Conservation (phyloP, 2,113 vertebrate species). For the Poicephalus gulielmi region DNA sequence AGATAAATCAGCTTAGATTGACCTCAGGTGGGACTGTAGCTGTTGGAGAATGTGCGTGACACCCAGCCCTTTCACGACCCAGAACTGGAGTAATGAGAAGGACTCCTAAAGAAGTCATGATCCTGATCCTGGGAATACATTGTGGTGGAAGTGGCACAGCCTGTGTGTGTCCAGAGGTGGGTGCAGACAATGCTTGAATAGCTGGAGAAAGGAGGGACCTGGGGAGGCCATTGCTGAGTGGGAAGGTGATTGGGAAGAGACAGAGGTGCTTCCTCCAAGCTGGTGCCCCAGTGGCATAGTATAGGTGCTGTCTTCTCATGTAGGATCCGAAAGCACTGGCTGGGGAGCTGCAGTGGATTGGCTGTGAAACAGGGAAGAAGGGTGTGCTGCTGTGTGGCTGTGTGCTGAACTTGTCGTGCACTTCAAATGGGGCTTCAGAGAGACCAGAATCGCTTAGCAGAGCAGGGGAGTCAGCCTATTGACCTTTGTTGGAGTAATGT, state of each 20-base stretch:
- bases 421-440: neutral
- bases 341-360: neutral
- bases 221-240: neutral
- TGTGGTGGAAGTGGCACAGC: neutral
- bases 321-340: neutral
- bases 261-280: neutral
- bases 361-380: neutral
- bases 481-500: neutral
- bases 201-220: neutral
- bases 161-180: neutral
- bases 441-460: neutral
- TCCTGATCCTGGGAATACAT: neutral
- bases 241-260: neutral
- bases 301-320: neutral
- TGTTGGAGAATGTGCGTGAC: neutral
- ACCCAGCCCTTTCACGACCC: neutral
- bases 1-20: neutral
- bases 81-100: neutral
- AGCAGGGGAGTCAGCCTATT: neutral
- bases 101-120: neutral
- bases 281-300: accelerated
- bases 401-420: neutral
- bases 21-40: neutral
- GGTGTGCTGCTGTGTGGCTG: neutral
- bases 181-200: neutral